Percentiles rank a stretch among this genome's conserved stretches.
Conservation (phyloP, 2,797 vertebrate genomes). For the Schizopygopsis malacanthus region DNA sequence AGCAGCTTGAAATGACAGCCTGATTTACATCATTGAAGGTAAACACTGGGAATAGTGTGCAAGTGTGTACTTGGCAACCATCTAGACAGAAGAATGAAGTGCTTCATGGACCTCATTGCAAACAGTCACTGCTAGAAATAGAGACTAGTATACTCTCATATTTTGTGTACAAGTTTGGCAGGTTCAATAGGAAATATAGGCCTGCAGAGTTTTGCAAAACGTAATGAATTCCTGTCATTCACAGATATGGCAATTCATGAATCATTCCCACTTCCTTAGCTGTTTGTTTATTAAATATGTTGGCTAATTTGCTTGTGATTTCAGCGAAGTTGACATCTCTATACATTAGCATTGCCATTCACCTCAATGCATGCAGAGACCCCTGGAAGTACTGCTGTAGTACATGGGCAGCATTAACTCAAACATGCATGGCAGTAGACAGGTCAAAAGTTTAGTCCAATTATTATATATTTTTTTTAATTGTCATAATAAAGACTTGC, state of each 20-base stretch:
- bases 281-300: not conserved
- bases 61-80: not conserved
- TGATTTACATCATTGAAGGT: not conserved
- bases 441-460: not conserved
- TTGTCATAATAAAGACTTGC: too few relatives aligned
- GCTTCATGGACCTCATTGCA: not conserved
- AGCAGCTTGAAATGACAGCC: not conserved
- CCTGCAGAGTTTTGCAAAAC: too few relatives aligned
- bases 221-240: not conserved
- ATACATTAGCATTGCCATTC: not conserved
- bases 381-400: not conserved
- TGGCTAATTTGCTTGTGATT: not conserved
- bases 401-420: not conserved
- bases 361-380: not conserved
- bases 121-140: not conserved
- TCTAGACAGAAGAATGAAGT: not conserved
- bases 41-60: not conserved
- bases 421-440: too few relatives aligned
- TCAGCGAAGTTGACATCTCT: not conserved
- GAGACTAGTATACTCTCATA: not conserved
- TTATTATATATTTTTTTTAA: too few relatives aligned
- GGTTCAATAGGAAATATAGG: not conserved
- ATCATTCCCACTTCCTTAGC: not conserved
- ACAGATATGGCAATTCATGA: not conserved
- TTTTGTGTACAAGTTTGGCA: not conserved